Percentiles rank a stretch among this genome's conserved stretches.
phyloP scores from a whole-genome alignment of 2,113 vertebrate species.

The Periophthalmodon schlosseri region DNA sequence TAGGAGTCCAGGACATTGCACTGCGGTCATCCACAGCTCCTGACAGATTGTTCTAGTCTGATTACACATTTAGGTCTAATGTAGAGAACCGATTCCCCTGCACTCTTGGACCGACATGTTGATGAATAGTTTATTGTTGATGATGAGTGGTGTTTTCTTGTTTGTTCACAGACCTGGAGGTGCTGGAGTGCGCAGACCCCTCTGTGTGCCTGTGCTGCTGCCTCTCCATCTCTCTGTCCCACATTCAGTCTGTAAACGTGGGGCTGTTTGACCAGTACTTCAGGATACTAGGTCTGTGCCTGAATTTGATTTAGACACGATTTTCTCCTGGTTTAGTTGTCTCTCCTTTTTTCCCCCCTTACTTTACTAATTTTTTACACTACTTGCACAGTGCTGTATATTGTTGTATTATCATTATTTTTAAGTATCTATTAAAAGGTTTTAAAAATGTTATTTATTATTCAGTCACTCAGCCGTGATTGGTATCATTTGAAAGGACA shows the following conservation, averaged over 20 bases:
- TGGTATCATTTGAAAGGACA: background rate
- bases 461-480: background rate
- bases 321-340: background rate
- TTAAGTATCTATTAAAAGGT: background rate
- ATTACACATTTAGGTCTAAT: too few species aligned
- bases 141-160: background rate
- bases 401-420: background rate
- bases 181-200: conserved; percentile 73
- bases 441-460: background rate
- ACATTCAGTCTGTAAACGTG: conserved; percentile 89
- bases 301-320: background rate
- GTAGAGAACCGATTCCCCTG: too few species aligned
- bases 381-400: background rate
- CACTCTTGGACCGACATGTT: too few species aligned
- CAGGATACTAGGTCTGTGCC: conserved; percentile 86
- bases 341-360: background rate
- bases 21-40: too few species aligned
- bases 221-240: conserved; percentile 60
- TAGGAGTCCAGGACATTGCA: too few species aligned
- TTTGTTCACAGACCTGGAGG: conserved; percentile 71
- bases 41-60: too few species aligned
- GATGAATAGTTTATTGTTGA: background rate
- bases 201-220: conserved; percentile 79
- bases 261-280: conserved; percentile 98
- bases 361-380: background rate